A percentile compares a stretch with the other conserved stretches of the same genome.
Evolutionary conservation across 2,113 vertebrate genomes (phyloP).

Genomic region (Suricata suricatta): DNA sequence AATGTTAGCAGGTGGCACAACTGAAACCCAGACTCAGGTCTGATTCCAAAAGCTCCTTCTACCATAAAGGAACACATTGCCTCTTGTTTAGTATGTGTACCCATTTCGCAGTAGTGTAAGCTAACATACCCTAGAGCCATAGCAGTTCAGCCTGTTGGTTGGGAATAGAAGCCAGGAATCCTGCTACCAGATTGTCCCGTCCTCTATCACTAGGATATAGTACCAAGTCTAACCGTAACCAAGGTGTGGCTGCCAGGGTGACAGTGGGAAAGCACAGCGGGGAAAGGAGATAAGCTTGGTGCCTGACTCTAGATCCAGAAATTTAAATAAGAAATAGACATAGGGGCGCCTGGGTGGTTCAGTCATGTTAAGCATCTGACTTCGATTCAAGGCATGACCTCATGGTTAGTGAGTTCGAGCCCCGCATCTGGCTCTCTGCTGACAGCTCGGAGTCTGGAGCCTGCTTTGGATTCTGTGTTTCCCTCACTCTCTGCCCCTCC

Average conservation of each 20-base stretch:
- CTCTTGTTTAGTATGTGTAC: neutral
- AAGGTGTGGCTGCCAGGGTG: neutral
- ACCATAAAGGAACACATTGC: neutral
- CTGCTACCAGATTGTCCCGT: neutral
- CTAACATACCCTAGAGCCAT: neutral
- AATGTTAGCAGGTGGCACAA: neutral
- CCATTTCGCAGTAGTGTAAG: neutral
- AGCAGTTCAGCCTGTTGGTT: neutral
- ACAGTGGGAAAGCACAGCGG: neutral
- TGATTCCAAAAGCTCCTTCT: neutral
- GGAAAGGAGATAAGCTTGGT: neutral
- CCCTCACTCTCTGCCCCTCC: no score
- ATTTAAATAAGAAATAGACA: neutral
- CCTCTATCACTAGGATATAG: neutral
- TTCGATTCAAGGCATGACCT: no score
- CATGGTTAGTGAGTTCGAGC: no score
- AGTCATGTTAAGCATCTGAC: no score
- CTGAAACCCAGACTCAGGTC: neutral
- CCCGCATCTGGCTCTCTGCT: no score
- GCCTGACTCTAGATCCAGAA: conserved; percentile 19
- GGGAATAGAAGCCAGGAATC: neutral
- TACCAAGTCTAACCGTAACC: neutral
- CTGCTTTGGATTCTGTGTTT: no score
- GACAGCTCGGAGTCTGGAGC: no score
- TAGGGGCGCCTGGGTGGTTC: no score